phyloP scores from a whole-genome alignment of 1,140 invertebrate genomes.

The Achroia grisella region DNA sequence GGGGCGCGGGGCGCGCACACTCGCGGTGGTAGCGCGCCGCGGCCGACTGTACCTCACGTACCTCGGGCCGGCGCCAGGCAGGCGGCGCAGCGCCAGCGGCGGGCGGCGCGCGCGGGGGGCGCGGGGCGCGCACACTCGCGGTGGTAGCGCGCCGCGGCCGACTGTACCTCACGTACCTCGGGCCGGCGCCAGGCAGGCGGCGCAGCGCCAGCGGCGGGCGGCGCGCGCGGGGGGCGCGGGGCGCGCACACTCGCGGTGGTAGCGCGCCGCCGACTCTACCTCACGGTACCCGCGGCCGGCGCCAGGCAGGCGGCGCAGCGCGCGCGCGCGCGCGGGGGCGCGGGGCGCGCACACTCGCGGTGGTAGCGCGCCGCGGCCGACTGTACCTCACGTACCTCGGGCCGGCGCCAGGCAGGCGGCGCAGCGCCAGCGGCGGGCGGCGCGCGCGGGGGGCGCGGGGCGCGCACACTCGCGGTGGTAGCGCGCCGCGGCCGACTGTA shows the following conservation, averaged over 20 bases:
- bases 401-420: conserved; percentile 24
- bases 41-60: background rate
- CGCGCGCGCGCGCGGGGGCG: conserved; percentile 5
- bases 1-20: background rate
- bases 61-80: conserved; percentile 29
- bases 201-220: background rate
- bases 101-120: conserved; percentile 24
- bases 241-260: conserved; percentile 28
- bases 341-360: background rate
- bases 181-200: conserved; percentile 14
- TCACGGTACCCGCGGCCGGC: no score
- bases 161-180: conserved; percentile 55
- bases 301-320: conserved; percentile 24
- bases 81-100: conserved; percentile 29
- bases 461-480: conserved; percentile 56
- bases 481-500: conserved; percentile 43
- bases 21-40: conserved; percentile 6
- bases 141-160: conserved; percentile 46
- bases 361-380: conserved; percentile 4
- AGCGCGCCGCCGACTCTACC: no score
- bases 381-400: conserved; percentile 10
- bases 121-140: conserved; percentile 47
- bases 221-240: conserved; percentile 20
- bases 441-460: conserved; percentile 28
- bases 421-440: conserved; percentile 32